Conservation (phyloP, 2,113 vertebrate species). For the Urocolius indicus region DNA sequence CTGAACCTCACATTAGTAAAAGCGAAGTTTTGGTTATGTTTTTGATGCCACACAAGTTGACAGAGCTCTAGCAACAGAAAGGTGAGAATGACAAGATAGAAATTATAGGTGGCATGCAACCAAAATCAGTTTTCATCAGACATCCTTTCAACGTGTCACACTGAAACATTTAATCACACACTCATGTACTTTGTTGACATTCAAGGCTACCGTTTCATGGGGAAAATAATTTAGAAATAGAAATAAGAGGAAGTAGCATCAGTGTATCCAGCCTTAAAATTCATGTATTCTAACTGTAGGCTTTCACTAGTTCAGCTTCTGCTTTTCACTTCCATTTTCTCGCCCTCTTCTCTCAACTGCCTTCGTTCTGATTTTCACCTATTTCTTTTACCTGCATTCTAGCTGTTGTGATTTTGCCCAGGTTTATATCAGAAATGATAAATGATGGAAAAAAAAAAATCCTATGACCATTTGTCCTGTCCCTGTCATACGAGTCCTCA, state of each 20-base stretch:
- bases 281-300: not conserved
- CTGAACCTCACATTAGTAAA: not conserved
- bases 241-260: not conserved
- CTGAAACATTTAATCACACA: not conserved
- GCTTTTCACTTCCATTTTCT: conserved; percentile 49
- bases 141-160: not conserved
- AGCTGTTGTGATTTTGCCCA: not conserved
- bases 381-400: not conserved
- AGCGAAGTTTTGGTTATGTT: not conserved
- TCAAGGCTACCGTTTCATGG: not conserved
- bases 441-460: not conserved
- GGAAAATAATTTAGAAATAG: not conserved
- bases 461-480: not conserved
- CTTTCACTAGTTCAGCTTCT: conserved; percentile 55
- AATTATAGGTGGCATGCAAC: not conserved
- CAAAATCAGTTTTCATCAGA: not conserved
- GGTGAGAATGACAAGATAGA: not conserved
- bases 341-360: not conserved
- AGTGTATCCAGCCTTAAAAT: not conserved
- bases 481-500: not conserved
- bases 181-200: not conserved
- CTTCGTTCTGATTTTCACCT: not conserved
- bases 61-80: not conserved
- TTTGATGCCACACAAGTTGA: not conserved
- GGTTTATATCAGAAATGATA: not conserved